phyloP scores from a whole-genome alignment of 2,888 invertebrate species.

The Nymphalis polychloros region DNA sequence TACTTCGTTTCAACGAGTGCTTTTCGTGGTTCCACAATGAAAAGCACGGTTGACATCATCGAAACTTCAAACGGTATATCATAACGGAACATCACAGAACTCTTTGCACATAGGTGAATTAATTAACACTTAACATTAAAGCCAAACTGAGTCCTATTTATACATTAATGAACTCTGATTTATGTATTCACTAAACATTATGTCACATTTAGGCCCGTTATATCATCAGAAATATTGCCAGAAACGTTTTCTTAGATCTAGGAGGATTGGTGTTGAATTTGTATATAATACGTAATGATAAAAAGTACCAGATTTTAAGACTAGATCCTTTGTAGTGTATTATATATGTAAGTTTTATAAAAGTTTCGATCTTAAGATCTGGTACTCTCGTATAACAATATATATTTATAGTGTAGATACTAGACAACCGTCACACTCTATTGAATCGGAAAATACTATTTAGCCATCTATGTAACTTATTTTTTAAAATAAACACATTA shows the following conservation, averaged over 20 bases:
- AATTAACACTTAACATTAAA: constrained; percentile 29
- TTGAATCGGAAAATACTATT: constrained; percentile 17
- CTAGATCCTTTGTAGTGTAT: background rate
- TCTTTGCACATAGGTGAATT: constrained; percentile 23
- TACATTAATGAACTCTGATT: constrained; percentile 14
- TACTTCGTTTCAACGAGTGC: constrained; percentile 35
- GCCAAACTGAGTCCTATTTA: constrained; percentile 24
- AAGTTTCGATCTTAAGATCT: background rate
- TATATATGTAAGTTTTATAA: background rate
- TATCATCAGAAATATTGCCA: constrained; percentile 11
- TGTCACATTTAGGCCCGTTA: constrained; percentile 26
- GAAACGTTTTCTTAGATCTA: constrained; percentile 16
- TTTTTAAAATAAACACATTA: constrained; percentile 60
- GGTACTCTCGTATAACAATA: constrained; percentile 4
- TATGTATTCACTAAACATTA: background rate
- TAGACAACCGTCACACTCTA: constrained; percentile 21
- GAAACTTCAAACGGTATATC: constrained; percentile 17
- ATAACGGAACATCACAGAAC: constrained; percentile 30
- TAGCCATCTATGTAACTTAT: constrained; percentile 43
- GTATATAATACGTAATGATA: constrained; percentile 10
- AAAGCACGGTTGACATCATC: constrained; percentile 39
- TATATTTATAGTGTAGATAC: background rate
- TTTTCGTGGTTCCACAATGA: constrained; percentile 37
- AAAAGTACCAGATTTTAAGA: constrained; percentile 15
- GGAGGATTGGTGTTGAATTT: constrained; percentile 7